Evolutionary conservation across 2,888 invertebrate species (phyloP).

Genomic region (Habrosyne pyritoides): DNA sequence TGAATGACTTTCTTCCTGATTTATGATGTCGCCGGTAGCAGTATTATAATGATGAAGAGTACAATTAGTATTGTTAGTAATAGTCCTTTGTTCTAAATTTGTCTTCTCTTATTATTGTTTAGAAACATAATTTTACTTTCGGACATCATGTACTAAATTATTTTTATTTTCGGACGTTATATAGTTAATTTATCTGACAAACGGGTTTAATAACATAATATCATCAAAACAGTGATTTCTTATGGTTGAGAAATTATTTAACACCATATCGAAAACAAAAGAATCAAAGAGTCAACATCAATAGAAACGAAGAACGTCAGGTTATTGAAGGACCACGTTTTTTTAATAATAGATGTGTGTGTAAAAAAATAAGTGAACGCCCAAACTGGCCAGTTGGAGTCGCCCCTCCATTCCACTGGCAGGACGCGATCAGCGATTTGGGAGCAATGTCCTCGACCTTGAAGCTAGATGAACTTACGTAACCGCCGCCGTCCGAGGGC

Average conservation of each 20-base stretch:
- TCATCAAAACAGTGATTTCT: no score
- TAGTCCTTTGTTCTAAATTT: not conserved
- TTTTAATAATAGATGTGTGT: constrained; percentile 41
- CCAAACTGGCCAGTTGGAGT: constrained; percentile 69
- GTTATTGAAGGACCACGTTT: not conserved
- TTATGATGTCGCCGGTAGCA: constrained; percentile 55
- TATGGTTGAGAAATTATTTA: no score
- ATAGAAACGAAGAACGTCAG: not conserved
- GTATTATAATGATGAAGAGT: constrained; percentile 11
- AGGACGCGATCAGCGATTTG: constrained; percentile 81
- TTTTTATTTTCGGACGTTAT: no score
- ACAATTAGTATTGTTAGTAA: not conserved
- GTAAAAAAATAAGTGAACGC: constrained; percentile 70
- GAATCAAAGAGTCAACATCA: not conserved
- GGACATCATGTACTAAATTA: no score
- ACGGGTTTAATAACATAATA: no score
- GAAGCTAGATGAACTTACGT: constrained; percentile 82
- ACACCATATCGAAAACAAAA: not conserved
- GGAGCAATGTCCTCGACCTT: constrained; percentile 83
- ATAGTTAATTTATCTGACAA: no score
- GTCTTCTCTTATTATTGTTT: not conserved
- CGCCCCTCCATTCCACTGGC: constrained; percentile 55
- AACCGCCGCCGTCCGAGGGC: constrained; percentile 72
- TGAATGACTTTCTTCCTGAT: constrained; percentile 52
- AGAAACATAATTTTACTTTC: no score